These are phyloP conservation scores for Oscheius sp. DNA, from an alignment of 1,140 invertebrate genomes.

Conservation along the genomic window DNA sequence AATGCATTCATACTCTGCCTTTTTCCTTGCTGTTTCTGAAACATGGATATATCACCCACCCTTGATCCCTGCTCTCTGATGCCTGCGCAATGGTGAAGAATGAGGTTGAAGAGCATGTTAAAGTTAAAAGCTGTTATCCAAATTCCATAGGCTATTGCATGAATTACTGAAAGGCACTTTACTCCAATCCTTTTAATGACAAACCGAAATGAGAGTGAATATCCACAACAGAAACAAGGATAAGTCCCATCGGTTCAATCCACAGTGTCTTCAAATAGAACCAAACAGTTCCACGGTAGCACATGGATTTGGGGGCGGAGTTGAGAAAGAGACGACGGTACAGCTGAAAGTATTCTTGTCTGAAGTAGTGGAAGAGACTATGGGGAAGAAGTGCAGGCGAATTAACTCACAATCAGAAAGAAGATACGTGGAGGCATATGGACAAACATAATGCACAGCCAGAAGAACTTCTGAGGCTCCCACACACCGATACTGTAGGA, in stretches of 20 bases:
- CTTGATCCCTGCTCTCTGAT: conserved; percentile 34
- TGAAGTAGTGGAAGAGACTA: not conserved
- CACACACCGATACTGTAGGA: conserved; percentile 56
- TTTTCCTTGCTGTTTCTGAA: too few species aligned
- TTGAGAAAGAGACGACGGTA: conserved; percentile 52
- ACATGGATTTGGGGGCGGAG: conserved; percentile 45
- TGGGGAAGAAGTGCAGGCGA: not conserved
- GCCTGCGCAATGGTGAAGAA: conserved; percentile 54
- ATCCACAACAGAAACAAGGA: conserved; percentile 53
- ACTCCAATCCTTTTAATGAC: conserved; percentile 12
- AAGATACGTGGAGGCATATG: conserved; percentile 54
- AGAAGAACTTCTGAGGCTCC: conserved; percentile 58
- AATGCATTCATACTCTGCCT: too few species aligned
- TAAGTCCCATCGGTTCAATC: conserved; percentile 48
- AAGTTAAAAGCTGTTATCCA: conserved; percentile 57
- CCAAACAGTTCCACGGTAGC: conserved; percentile 47
- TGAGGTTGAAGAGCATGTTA: conserved; percentile 57
- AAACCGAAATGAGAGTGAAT: conserved; percentile 51
- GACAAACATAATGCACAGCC: conserved; percentile 52
- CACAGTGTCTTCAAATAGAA: conserved; percentile 49
- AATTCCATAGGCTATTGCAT: conserved; percentile 49
- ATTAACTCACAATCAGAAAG: conserved; percentile 21
- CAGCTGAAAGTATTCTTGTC: conserved; percentile 40
- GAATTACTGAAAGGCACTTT: conserved; percentile 45
- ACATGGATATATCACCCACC: conserved; percentile 23